Conservation (phyloP, 2,888 invertebrate species). For the Drosophila paranaensis region DNA sequence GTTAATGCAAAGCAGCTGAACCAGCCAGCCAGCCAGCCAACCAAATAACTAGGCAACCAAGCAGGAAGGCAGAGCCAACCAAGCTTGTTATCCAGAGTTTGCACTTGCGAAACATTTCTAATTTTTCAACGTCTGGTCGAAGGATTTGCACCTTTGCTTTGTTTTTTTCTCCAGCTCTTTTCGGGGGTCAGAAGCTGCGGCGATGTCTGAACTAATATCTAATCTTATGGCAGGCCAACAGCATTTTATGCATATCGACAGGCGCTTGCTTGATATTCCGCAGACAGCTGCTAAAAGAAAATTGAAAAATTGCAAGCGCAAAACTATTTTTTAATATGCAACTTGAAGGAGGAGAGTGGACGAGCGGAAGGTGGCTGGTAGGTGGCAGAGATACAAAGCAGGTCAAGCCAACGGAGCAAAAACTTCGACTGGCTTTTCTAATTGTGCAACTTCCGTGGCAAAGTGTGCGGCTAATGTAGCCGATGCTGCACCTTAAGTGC, state of each 20-base stretch:
- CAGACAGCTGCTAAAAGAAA: conserved; percentile 61
- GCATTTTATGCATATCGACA: conserved; percentile 76
- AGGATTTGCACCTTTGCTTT: conserved; percentile 58
- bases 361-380: background rate
- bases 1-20: conserved; percentile 76
- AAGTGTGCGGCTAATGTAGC: conserved; percentile 75
- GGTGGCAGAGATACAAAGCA: conserved; percentile 8
- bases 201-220: conserved; percentile 70
- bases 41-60: conserved; percentile 18
- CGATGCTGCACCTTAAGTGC: conserved; percentile 76
- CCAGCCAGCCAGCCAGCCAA: conserved; percentile 8
- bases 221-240: conserved; percentile 67
- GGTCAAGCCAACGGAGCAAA: conserved; percentile 41
- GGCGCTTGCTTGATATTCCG: conserved; percentile 66
- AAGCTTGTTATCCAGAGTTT: conserved; percentile 45
- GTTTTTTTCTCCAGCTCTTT: background rate
- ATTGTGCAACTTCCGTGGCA: conserved; percentile 79
- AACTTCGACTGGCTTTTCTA: conserved; percentile 77
- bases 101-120: conserved; percentile 69
- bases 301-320: conserved; percentile 51
- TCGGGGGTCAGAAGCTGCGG: conserved; percentile 24
- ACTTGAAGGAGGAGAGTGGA: conserved; percentile 20
- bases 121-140: conserved; percentile 70
- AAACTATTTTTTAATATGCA: conserved; percentile 75
- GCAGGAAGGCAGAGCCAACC: conserved; percentile 6